Evolutionary conservation across 2,797 vertebrate genomes (phyloP), one percentile per base, ranked within the genome.

Genomic region (Hydrocynus forskahlii): DNA sequence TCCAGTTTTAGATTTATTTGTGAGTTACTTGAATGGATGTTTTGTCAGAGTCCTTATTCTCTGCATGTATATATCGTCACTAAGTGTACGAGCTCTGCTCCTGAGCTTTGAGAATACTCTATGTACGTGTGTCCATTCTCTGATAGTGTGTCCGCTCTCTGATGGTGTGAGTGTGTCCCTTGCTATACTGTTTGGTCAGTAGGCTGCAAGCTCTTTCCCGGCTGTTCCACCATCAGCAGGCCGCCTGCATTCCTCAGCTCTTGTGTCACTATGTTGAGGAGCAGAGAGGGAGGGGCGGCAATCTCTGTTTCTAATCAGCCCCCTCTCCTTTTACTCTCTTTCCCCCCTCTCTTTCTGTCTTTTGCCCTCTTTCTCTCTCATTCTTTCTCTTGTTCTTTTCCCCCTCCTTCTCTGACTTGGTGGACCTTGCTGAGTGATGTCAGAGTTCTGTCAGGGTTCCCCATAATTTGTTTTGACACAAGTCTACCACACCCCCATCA

Each of bases 261-360:
- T 94, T 92, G 94, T 95, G 94, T 95, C 94, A 95, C 89, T 89
- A 80, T 87, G 88, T 81, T 62, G 75, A 85, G 86, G 86, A 85
- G 86, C 85, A 35, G 74, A 57, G 60, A 84, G 77, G 83, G 85
- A 85, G 84, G 86, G 80, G 81, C 77, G 79, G 78, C 79, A 83
- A 86, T 87, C 92, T 94, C 94, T 95, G 94, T 94, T 94, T 94
- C 92, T 93, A 94, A 94, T 94, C 94, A 95, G 89, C 86, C 80
- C 87, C 86, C 76, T 78, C 69, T 71, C 54, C 52, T 78, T 81
- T 75, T 79, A 57, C 74, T 62, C 59, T 81, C 66, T 17, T 59
- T 74, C 59, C 25, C 38, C 8, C 19, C 45, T 75, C 63, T 71
- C 70, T 72, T 59, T 70, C 29, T 74, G 59, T 81, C 64, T 74